Conservation (phyloP, 2,113 vertebrate genomes). For the Sebastes schlegelii region DNA sequence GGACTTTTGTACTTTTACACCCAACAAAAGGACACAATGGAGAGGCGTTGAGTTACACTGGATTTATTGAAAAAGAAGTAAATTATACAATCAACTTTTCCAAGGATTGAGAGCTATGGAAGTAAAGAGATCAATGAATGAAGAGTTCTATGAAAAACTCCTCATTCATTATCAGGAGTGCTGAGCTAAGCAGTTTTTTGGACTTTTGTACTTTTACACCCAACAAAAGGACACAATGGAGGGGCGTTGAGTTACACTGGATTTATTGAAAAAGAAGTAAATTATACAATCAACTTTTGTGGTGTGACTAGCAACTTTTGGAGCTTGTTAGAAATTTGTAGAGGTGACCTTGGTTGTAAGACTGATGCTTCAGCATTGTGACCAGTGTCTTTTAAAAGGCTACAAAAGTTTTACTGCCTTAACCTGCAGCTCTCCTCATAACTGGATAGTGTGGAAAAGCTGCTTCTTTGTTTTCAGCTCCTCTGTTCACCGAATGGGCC, state of each 20-base stretch:
- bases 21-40: not conserved
- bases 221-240: not conserved
- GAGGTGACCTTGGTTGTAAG: slow-evolving; percentile 46
- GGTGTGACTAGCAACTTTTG: slow-evolving; percentile 18
- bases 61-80: slow-evolving; percentile 18
- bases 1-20: slow-evolving; percentile 14
- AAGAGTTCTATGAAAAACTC: not conserved
- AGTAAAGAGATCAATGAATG: slow-evolving; percentile 5
- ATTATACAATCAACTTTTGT: slow-evolving; percentile 16
- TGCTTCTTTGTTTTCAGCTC: slow-evolving; percentile 28
- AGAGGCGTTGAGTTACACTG: not conserved
- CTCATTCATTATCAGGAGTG: slow-evolving; percentile 26
- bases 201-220: slow-evolving; percentile 14
- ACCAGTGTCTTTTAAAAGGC: slow-evolving; percentile 35
- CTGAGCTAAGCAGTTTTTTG: slow-evolving; percentile 12
- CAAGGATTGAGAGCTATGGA: not conserved
- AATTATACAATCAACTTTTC: slow-evolving; percentile 16
- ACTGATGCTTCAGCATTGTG: slow-evolving; percentile 25
- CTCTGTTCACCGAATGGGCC: slow-evolving; percentile 36
- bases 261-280: slow-evolving; percentile 19
- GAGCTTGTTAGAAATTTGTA: slow-evolving; percentile 23
- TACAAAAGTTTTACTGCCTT: slow-evolving; percentile 34
- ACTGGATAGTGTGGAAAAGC: slow-evolving; percentile 46
- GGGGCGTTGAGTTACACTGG: not conserved
- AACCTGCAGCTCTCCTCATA: slow-evolving; percentile 30